A percentile compares a stretch with the other conserved stretches of the same genome.
Evolutionary conservation across 2,113 vertebrate genomes (phyloP).

Genomic region (Oncorhynchus mykiss): DNA sequence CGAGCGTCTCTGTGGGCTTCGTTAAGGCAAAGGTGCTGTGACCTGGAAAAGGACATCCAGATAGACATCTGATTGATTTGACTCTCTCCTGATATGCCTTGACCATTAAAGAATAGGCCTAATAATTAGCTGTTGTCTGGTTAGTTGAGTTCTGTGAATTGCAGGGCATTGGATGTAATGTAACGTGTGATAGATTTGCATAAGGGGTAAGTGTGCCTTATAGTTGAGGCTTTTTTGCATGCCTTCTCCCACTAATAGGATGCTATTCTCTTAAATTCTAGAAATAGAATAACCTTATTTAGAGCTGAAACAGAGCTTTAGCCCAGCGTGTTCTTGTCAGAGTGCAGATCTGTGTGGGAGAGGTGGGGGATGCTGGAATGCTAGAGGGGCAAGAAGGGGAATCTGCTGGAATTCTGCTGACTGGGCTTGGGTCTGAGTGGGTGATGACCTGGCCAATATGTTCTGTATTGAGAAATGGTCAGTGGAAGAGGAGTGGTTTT

Average conservation of each 20-base stretch:
- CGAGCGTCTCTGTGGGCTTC: not conserved
- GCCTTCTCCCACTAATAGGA: too few species aligned
- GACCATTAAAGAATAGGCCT: too few species aligned
- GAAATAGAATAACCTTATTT: too few species aligned
- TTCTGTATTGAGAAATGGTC: not conserved
- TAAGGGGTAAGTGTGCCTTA: too few species aligned
- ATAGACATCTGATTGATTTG: conserved; percentile 16
- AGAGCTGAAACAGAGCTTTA: not conserved
- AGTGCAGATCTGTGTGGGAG: not conserved
- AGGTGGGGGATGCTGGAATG: not conserved
- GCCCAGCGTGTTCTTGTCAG: not conserved
- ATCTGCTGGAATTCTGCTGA: not conserved
- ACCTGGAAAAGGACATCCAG: conserved; percentile 44
- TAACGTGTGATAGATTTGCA: too few species aligned
- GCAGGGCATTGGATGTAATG: too few species aligned
- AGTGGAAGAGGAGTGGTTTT: not conserved
- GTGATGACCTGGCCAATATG: not conserved
- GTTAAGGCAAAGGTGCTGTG: conserved; percentile 12
- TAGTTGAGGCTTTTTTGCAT: too few species aligned
- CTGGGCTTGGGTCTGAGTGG: not conserved
- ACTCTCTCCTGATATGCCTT: not conserved
- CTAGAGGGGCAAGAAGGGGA: not conserved
- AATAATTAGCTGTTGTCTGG: too few species aligned
- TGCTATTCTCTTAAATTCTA: too few species aligned
- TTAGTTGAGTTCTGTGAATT: too few species aligned